These are phyloP conservation scores for Eriocheir sinensis DNA, from an alignment of 1,140 invertebrate species.

Conservation along the genomic window DNA sequence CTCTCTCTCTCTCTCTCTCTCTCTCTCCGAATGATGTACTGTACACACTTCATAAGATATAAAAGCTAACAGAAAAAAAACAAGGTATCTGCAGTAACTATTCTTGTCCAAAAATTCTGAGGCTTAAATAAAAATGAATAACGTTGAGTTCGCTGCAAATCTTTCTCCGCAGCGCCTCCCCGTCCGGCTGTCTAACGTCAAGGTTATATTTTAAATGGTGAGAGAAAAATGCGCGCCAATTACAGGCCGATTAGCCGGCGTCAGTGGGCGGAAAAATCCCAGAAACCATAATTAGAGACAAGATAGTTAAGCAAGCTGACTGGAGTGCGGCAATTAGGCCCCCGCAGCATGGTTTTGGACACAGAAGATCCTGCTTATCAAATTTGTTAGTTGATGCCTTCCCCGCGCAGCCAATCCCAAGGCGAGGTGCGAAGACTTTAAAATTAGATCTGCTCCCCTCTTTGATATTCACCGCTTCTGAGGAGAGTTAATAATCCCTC, in stretches of 20 bases:
- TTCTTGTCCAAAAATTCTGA: no score
- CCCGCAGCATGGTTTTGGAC: not conserved
- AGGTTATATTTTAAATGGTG: constrained; percentile 1
- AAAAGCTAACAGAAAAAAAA: not conserved
- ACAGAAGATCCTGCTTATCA: not conserved
- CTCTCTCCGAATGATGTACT: not conserved
- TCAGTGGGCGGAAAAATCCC: not conserved
- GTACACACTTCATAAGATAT: not conserved
- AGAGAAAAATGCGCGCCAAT: not conserved
- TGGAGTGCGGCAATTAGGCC: not conserved
- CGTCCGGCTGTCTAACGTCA: no score
- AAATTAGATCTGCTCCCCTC: not conserved
- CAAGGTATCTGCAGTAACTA: not conserved
- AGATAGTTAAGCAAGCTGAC: not conserved
- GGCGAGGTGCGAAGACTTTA: not conserved
- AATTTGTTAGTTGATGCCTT: not conserved
- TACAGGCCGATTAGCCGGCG: not conserved
- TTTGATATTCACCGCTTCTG: constrained; percentile 24
- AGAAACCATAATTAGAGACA: not conserved
- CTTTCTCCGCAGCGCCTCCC: not conserved
- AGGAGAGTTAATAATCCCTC: not conserved
- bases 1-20: not conserved
- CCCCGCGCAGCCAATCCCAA: not conserved
- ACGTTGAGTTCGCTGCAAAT: not conserved
- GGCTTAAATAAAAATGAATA: not conserved